phyloP scores from a whole-genome alignment of 2,113 vertebrate species.

The Girardinichthys multiradiatus region DNA sequence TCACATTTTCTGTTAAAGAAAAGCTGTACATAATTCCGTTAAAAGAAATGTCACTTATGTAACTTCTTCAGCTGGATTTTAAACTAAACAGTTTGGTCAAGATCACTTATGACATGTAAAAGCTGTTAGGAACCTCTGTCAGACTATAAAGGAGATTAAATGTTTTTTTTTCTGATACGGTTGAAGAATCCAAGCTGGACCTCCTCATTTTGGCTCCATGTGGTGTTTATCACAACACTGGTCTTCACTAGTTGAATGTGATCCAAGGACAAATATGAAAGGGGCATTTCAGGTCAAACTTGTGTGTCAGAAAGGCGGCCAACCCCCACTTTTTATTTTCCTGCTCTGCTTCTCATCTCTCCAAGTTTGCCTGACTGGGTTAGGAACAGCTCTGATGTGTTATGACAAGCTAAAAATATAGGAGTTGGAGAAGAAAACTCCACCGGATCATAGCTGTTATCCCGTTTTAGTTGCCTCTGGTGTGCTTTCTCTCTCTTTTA shows the following conservation, averaged over 20 bases:
- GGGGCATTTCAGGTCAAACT: conserved; percentile 44
- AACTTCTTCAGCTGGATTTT: not conserved
- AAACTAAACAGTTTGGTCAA: not conserved
- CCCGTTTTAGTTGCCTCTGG: conserved; percentile 13
- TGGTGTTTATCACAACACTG: conserved; percentile 14
- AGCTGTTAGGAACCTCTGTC: conserved; percentile 19
- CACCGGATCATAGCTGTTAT: not conserved
- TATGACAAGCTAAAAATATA: conserved; percentile 30
- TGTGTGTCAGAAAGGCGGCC: conserved; percentile 33
- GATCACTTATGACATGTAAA: conserved; percentile 1
- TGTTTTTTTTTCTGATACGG: conserved; percentile 23
- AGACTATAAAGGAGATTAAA: conserved; percentile 29
- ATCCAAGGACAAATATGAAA: conserved; percentile 62
- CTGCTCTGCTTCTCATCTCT: conserved; percentile 1
- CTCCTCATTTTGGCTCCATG: conserved; percentile 24
- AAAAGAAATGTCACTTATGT: not conserved
- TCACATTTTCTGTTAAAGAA: too few species aligned
- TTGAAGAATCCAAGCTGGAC: conserved; percentile 41
- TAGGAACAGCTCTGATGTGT: conserved; percentile 28
- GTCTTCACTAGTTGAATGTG: conserved; percentile 31
- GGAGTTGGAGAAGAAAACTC: conserved; percentile 11
- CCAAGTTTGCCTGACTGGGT: conserved; percentile 9
- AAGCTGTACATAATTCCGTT: too few species aligned
- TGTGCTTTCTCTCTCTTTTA: conserved; percentile 5
- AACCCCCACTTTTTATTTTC: conserved; percentile 16